Conservation (phyloP, 2,797 vertebrate species). For the Okamejei kenojei region DNA sequence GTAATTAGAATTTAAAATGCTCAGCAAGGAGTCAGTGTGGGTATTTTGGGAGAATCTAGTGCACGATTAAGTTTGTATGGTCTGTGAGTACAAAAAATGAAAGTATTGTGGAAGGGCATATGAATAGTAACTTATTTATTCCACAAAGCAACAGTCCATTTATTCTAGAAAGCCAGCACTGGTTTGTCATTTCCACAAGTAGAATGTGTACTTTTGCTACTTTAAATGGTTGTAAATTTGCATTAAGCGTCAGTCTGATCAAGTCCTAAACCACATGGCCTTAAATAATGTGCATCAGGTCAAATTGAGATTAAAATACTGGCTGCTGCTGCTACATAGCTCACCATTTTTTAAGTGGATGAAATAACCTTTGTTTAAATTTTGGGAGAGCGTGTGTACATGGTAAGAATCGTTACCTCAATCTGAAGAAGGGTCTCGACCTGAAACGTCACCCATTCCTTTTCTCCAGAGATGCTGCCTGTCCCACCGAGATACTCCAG, state of each 20-base stretch:
- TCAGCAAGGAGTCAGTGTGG: neutral
- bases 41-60: neutral
- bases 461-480: too few relatives aligned
- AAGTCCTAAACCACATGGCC: neutral
- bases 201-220: neutral
- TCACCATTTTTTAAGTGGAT: neutral
- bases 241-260: neutral
- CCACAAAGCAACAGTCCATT: neutral
- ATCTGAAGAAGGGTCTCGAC: neutral
- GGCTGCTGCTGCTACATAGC: neutral
- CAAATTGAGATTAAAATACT: neutral
- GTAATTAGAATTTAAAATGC: neutral
- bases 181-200: neutral
- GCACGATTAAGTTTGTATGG: neutral
- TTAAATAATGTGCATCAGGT: neutral
- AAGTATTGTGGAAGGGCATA: neutral
- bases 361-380: neutral
- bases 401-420: neutral
- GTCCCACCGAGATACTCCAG: too few relatives aligned
- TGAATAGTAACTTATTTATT: neutral
- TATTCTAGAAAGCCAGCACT: neutral
- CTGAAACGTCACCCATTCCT: too few relatives aligned
- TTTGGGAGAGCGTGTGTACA: neutral
- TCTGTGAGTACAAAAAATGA: neutral
- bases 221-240: neutral